A percentile compares a stretch with the other conserved stretches of the same genome.
Evolutionary conservation across 30 jellyfish, hydroid and myxozoan genomes (phyloP).

Genomic region (Nemopilema nomurai): DNA sequence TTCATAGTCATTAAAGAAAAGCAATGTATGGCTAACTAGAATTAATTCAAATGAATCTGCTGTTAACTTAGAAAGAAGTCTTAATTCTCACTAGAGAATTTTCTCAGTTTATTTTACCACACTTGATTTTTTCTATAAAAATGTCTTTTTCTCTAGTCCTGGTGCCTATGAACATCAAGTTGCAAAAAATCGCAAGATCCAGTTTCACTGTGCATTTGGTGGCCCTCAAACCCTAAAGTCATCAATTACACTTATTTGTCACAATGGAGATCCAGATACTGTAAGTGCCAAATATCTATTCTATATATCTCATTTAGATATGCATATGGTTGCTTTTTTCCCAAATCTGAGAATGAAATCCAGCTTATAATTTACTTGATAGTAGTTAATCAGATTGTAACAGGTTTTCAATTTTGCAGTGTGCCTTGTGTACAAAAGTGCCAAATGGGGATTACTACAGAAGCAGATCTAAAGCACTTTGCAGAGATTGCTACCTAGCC

Average conservation of each 20-base stretch:
- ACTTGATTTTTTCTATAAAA: background rate
- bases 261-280: constrained; percentile 75
- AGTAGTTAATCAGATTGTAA: no score
- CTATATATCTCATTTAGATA: no score
- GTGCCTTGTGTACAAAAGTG: constrained; percentile 57
- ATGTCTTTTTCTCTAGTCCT: constrained; percentile 37
- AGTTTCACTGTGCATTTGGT: constrained; percentile 90
- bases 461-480: constrained; percentile 50
- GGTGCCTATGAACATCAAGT: constrained; percentile 91
- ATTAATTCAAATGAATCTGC: no score
- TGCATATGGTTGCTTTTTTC: no score
- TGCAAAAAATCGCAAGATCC: constrained; percentile 70
- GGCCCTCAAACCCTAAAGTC: constrained; percentile 89
- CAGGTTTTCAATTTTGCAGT: constrained; percentile 43
- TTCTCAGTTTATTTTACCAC: no score
- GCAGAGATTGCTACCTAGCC: constrained; percentile 69
- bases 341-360: no score
- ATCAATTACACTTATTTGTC: constrained; percentile 76
- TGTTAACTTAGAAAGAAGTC: background rate
- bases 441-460: constrained; percentile 85
- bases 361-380: no score
- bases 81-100: background rate
- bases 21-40: no score
- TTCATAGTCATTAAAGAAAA: no score
- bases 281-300: constrained; percentile 32